Conservation (phyloP, 2,113 vertebrate species). For the Urocitellus parryii region DNA sequence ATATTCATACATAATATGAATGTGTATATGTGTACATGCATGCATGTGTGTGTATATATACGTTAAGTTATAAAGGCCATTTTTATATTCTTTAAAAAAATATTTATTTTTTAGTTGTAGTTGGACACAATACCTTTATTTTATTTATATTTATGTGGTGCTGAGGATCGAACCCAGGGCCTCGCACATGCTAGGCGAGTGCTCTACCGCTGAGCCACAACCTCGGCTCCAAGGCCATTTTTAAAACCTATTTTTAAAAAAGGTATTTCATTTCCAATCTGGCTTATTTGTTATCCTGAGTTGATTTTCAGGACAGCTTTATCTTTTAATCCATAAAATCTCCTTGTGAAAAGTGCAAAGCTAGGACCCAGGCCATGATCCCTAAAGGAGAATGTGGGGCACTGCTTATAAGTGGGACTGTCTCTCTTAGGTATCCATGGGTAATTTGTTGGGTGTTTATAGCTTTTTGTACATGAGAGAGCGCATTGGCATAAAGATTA, state of each 20-base stretch:
- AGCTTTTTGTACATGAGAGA: slow-evolving; percentile 18
- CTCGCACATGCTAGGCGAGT: no score
- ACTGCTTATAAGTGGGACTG: not conserved
- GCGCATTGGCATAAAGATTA: not conserved
- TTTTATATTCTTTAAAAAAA: no score
- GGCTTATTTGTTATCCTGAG: not conserved
- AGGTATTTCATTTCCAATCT: not conserved
- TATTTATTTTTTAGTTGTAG: no score
- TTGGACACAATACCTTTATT: no score
- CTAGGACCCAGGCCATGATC: not conserved
- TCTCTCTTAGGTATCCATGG: not conserved
- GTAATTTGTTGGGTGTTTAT: not conserved
- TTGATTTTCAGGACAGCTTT: not conserved
- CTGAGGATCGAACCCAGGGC: no score
- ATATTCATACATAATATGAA: no score
- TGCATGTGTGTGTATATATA: no score
- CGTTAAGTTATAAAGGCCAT: no score
- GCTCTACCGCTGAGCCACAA: no score
- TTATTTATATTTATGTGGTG: no score
- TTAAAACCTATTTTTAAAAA: not conserved
- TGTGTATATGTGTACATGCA: no score
- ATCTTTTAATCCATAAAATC: not conserved
- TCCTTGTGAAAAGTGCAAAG: not conserved
- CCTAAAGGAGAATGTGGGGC: not conserved
- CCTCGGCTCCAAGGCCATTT: not conserved